Evolutionary conservation across 64 coral and sea anemone species (phyloP).

Genomic region (Porites australiensis): DNA sequence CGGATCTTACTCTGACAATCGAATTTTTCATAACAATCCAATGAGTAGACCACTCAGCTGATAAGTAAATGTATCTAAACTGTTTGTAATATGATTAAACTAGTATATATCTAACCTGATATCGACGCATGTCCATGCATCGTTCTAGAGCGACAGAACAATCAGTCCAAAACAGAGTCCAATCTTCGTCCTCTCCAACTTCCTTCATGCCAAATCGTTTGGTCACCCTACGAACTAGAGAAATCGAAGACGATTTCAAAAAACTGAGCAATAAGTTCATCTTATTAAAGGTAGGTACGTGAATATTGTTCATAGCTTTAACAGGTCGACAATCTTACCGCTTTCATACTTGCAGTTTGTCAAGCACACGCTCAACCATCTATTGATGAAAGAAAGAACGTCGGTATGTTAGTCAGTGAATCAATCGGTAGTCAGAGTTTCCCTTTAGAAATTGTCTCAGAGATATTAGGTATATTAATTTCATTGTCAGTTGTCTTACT

Average conservation of each 20-base stretch:
- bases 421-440: neutral
- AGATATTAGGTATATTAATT: neutral
- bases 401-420: neutral
- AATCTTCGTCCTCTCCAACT: slow-evolving; percentile 97
- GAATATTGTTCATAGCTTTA: neutral
- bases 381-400: slow-evolving; percentile 22
- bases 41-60: no score
- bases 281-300: neutral
- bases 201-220: slow-evolving; percentile 99
- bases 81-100: no score
- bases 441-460: neutral
- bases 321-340: slow-evolving; percentile 57
- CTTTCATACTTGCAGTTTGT: slow-evolving; percentile 98
- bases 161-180: slow-evolving; percentile 97
- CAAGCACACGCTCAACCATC: slow-evolving; percentile 92
- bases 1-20: no score
- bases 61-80: no score
- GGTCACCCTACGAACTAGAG: slow-evolving; percentile 85
- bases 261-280: neutral
- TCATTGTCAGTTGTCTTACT: slow-evolving; percentile 18
- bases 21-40: no score
- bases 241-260: slow-evolving; percentile 10
- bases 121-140: slow-evolving; percentile 99
- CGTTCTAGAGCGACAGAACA: slow-evolving; percentile 96
- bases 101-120: slow-evolving; percentile 73